Evolutionary conservation across 2,888 invertebrate genomes (phyloP), one percentile per base, ranked within the genome.

Genomic region (Micropterix aruncella): DNA sequence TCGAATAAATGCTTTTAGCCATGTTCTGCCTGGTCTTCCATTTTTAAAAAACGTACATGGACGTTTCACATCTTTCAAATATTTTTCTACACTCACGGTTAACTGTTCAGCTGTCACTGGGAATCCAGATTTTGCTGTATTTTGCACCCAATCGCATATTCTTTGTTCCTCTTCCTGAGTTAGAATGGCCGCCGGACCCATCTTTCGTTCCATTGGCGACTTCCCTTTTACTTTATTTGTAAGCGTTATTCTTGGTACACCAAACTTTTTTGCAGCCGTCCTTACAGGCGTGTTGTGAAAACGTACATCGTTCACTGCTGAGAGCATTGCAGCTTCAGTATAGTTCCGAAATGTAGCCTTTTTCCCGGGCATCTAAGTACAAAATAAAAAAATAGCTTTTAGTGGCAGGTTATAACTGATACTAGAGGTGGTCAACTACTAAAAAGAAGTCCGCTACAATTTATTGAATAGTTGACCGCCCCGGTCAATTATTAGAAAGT

Each of bases 221-320:
- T 42, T 42, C 42, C 42, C 42, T 16, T 16, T 42, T 18, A 42
- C 42, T 42, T 42, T 36, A 37, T 37, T 37, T 37, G 42, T 50
- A 38, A 54, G 45, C 38, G 52, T 53, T 44, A 48, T 52, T 48
- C 51, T 52, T 43, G 52, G 52, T 38, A 52, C 52, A 43, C 46
- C 50, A 44, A 51, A 51, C 42, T 51, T 52, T 49, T 52, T 52
- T 49, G 52, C 50, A 47, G 52, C 53, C 41, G 52, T 47, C 51
- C 50, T 37, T 42, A 50, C 50, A 16, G 51, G 47, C 48, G 45
- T 53, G 47, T 52, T 52, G 46, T 52, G 50, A 44, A 51, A 48
- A 44, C n/a, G n/a, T n/a, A n/a, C n/a, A n/a, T n/a, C n/a, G n/a
- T n/a, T n/a, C n/a, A n/a, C 51, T 50, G 50, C 51, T 47, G 50